Percentiles rank a stretch among this genome's conserved stretches.
These are phyloP conservation scores for Calidris pygmaea DNA, from an alignment of 2,113 vertebrate genomes.

Conservation along the genomic window DNA sequence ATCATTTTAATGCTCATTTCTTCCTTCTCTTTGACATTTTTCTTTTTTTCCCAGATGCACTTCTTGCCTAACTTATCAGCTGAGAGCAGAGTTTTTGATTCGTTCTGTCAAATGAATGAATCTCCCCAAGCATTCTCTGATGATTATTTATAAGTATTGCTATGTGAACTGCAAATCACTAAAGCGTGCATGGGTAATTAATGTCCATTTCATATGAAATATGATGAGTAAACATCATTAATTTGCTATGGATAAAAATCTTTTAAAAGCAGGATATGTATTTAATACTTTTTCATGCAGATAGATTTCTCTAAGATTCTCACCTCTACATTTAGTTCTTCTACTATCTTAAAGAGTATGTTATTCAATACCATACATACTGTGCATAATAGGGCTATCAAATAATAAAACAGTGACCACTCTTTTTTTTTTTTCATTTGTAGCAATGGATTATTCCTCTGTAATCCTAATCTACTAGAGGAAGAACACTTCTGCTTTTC, in stretches of 20 bases:
- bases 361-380: not conserved
- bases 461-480: not conserved
- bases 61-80: constrained; percentile 34
- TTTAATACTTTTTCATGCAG: not conserved
- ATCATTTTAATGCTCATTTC: not conserved
- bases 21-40: not conserved
- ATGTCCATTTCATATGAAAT: constrained; percentile 9
- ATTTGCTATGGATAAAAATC: not conserved
- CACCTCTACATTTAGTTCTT: not conserved
- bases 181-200: constrained; percentile 28
- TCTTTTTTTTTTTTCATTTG: not conserved
- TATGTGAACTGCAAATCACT: constrained; percentile 16
- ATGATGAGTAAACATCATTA: constrained; percentile 20
- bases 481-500: not conserved
- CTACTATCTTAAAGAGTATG: not conserved
- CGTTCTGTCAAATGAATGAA: constrained; percentile 32
- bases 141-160: constrained; percentile 51
- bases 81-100: constrained; percentile 36
- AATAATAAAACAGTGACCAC: not conserved
- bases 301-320: not conserved
- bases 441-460: not conserved
- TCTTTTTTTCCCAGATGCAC: not conserved
- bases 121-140: constrained; percentile 39
- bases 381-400: not conserved
- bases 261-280: not conserved